Base-by-base conservation (phyloP, 2,113 vertebrate species). In the Macaca mulatta region DNA sequence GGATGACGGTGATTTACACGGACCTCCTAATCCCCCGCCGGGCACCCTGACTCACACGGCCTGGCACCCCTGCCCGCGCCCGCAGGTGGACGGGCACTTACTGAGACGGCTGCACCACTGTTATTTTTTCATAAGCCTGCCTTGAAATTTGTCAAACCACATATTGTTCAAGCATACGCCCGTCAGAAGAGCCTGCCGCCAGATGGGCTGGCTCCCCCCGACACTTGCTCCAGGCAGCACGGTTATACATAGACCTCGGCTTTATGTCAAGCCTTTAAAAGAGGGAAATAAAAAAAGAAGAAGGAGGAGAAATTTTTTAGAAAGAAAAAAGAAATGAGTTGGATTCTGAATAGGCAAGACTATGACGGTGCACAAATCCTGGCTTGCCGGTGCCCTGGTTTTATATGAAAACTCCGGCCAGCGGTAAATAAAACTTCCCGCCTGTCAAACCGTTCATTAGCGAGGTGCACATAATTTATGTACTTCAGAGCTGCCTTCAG, bases 141-240 rank as follows among this genome's bases (percentile, higher is more conserved):
- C 99, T 99, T 99, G 98, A 99, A 99, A 99, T 99, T 99, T 99
- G 99, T 99, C 99, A 99, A 99, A 99, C 99, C 99, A 98, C 99
- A 99, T 99, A 99, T 99, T 99, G 99, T 99, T 99, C 99, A 99
- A 98, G 98, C 99, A 99, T 98, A 98, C 99, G 99, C 99, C 99
- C 99, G 98, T 99, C 99, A 99, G 99, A 99, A 95, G 67, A 93
- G 98, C 98, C 98, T 97, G 95, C 98, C 97, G 98, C 99, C 99
- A 99, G 99, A 99, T 99, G 99, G 99, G 98, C 99, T 80, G 5
- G 69, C 82, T 43, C 92, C 79, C 90, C 86, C 48, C 80, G 22
- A 98, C 99, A 98, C 98, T 99, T 98, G 99, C 99, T 99, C 98
- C 98, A 98, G 98, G 99, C 99, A 98, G 98, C 98, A 97, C 97